These are phyloP conservation scores for Coptodon rendalli DNA, from an alignment of 2,113 vertebrate genomes.

Conservation along the genomic window DNA sequence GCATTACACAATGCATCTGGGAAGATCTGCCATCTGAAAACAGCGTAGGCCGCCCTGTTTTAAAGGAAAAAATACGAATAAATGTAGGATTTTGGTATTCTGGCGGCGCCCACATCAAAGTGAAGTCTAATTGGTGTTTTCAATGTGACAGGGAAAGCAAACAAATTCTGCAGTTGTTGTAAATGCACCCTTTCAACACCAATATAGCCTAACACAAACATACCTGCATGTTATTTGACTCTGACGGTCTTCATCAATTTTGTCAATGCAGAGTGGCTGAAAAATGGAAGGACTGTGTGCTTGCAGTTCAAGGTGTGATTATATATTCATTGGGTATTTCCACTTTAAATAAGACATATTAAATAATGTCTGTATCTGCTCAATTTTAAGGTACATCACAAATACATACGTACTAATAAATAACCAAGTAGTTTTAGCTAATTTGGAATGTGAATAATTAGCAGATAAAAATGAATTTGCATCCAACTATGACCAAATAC, in stretches of 20 bases:
- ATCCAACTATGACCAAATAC: neutral
- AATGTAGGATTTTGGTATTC: neutral
- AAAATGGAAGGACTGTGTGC: neutral
- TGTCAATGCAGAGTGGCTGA: neutral
- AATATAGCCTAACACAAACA: neutral
- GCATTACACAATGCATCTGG: neutral
- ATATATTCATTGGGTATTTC: neutral
- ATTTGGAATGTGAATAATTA: neutral
- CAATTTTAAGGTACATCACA: neutral
- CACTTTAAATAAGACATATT: neutral
- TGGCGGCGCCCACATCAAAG: neutral
- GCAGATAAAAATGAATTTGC: neutral
- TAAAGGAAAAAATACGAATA: neutral
- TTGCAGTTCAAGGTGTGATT: neutral
- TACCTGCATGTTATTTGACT: neutral
- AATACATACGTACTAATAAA: neutral
- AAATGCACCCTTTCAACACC: neutral
- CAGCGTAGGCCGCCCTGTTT: accelerated
- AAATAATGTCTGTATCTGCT: neutral
- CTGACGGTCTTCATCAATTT: neutral
- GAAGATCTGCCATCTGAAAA: neutral
- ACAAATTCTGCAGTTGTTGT: neutral
- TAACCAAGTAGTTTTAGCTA: neutral
- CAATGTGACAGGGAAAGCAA: neutral
- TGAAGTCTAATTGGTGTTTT: neutral